phyloP scores from a whole-genome alignment of 2,888 invertebrate genomes.

The Lathronympha strigana region DNA sequence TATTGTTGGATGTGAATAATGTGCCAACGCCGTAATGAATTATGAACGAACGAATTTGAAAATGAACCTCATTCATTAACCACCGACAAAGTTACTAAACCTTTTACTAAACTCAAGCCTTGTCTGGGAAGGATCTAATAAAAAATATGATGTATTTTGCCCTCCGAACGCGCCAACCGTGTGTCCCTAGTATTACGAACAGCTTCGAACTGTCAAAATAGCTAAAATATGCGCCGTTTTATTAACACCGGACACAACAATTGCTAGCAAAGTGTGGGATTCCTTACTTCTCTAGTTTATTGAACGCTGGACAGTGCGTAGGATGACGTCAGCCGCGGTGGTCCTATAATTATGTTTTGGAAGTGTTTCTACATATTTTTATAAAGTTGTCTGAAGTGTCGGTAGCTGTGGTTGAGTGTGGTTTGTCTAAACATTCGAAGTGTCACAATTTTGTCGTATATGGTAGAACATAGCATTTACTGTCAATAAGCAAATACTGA shows the following conservation, averaged over 20 bases:
- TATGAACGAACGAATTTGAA: no score
- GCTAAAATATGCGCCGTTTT: conserved; percentile 81
- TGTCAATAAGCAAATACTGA: no score
- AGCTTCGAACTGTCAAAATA: conserved; percentile 82
- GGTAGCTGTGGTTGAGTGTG: conserved; percentile 4
- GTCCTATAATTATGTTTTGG: conserved; percentile 42
- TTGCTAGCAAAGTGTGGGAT: conserved; percentile 79
- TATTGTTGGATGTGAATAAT: no score
- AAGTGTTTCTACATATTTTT: conserved; percentile 28
- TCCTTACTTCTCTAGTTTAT: conserved; percentile 78
- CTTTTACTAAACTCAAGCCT: no score
- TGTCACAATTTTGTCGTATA: no score
- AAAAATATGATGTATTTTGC: conserved; percentile 12
- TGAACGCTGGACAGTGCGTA: conserved; percentile 67
- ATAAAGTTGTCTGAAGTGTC: conserved; percentile 13
- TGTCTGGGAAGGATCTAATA: neutral
- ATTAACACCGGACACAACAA: conserved; percentile 80
- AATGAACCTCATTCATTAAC: no score
- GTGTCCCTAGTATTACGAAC: conserved; percentile 67
- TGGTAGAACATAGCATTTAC: no score
- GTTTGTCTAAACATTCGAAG: conserved; percentile 4
- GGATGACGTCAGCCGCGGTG: conserved; percentile 50
- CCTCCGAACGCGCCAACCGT: conserved; percentile 47
- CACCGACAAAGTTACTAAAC: no score
- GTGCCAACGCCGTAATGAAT: no score